Percentiles rank a stretch among this genome's conserved stretches.
Conservation (phyloP, 2,797 vertebrate genomes). For the Periophthalmus magnuspinnatus region DNA sequence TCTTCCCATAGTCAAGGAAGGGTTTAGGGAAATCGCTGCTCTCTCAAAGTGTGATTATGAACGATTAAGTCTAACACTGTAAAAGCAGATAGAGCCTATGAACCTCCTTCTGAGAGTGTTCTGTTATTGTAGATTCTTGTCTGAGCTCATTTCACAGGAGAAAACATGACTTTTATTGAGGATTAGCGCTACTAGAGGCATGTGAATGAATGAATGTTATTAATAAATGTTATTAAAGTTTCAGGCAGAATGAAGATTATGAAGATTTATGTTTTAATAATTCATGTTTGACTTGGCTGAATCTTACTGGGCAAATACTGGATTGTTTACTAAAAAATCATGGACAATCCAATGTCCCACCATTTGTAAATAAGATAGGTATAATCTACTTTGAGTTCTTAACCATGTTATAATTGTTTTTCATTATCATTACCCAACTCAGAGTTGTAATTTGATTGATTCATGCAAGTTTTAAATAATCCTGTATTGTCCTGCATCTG, state of each 20-base stretch:
- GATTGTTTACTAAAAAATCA: too few species aligned
- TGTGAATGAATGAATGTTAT: neutral
- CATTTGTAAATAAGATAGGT: too few species aligned
- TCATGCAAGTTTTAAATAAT: too few species aligned
- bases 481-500: too few species aligned
- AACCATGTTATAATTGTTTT: too few species aligned
- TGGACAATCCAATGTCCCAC: too few species aligned
- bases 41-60: constrained; percentile 3
- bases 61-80: constrained; percentile 10
- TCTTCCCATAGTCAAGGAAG: constrained; percentile 21
- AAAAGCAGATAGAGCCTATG: constrained; percentile 27
- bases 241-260: neutral
- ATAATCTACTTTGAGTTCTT: too few species aligned
- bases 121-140: constrained; percentile 11
- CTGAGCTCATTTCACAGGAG: constrained; percentile 7
- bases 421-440: too few species aligned
- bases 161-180: constrained; percentile 4
- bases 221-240: neutral
- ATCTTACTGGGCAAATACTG: too few species aligned
- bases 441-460: too few species aligned
- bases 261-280: too few species aligned
- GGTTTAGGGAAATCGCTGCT: constrained; percentile 34
- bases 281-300: too few species aligned
- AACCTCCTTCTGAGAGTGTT: constrained; percentile 16
- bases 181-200: neutral